A percentile compares a stretch with the other conserved stretches of the same genome.
Conservation (phyloP, 2,113 vertebrate species). For the Spheniscus mendiculus region DNA sequence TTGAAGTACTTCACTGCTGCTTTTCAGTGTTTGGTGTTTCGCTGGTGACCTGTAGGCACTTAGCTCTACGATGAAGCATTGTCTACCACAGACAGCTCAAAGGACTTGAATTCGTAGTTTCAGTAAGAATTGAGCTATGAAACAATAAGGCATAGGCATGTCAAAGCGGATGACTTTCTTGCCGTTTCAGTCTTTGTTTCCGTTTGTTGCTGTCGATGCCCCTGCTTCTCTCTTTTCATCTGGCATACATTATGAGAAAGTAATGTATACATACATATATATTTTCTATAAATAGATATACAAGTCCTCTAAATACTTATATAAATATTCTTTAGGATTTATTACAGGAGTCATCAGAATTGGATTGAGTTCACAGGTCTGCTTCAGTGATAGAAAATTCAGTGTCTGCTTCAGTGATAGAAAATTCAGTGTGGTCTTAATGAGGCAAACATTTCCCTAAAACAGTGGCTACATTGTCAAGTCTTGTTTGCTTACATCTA, state of each 20-base stretch:
- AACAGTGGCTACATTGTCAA: not conserved
- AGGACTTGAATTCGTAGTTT: not conserved
- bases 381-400: not conserved
- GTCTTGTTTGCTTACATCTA: not conserved
- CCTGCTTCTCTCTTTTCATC: not conserved
- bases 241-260: not conserved
- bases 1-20: not conserved
- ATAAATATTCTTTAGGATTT: not conserved
- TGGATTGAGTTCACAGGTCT: not conserved
- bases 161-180: not conserved
- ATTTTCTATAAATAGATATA: not conserved
- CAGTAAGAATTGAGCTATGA: not conserved
- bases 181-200: not conserved
- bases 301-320: not conserved
- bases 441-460: not conserved
- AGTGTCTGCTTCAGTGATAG: not conserved
- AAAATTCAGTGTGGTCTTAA: not conserved
- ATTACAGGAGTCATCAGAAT: not conserved
- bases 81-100: conserved; percentile 1
- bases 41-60: conserved; percentile 33
- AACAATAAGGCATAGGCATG: not conserved
- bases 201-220: not conserved
- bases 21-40: conserved; percentile 19
- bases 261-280: not conserved
- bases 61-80: not conserved